Base-by-base conservation (phyloP, 2,797 vertebrate genomes). In the Pipistrellus pipistrellus region DNA sequence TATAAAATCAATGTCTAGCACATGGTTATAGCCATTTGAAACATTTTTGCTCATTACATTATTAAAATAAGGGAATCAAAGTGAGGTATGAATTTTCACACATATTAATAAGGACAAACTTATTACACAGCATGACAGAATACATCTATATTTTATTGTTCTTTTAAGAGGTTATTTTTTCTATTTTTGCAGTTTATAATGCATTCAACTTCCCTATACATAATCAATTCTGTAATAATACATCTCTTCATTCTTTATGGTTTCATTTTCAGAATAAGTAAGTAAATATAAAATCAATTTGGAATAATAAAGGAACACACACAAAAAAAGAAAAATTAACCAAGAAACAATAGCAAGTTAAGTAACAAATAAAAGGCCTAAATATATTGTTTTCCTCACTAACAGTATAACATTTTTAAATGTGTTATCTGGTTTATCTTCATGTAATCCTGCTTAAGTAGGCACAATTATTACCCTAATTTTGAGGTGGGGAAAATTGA, bases 261-360 rank as follows among this genome's bases (percentile, higher is more conserved):
- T 51, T 83, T 77, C 35, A 53, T 88, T n/a, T 84, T 92, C 77
- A 46, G 64, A 69, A 84, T 72, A 94, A 80, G 25, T 73, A 82
- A 85, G 8, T 64, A 88, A 64, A 80, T 55, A 32, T 83, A 71
- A 62, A 88, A 53, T 83, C 69, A 44, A 41, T 27, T 76, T 83
- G 11, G 30, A 73, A 71, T 46, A 91, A 76, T 46, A 91, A 71
- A 77, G 4, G 12, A 27, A 18, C 12, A 82, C 38, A 41, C 38
- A 41, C 51, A 10, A 59, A 9, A 59, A 82, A 69, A 38, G 20
- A 46, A 35, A 91, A 30, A 55, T 53, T 53, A 77, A 27, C 10
- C 38, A 81, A 71, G 12, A 77, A 88, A 62, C 77, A 87, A 46
- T 76, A 15, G 23, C 38, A 75, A 75, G 64, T 77, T 84, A 88